These are phyloP conservation scores for Pegoplata infirma DNA, from an alignment of 2,888 invertebrate genomes.

Conservation along the genomic window DNA sequence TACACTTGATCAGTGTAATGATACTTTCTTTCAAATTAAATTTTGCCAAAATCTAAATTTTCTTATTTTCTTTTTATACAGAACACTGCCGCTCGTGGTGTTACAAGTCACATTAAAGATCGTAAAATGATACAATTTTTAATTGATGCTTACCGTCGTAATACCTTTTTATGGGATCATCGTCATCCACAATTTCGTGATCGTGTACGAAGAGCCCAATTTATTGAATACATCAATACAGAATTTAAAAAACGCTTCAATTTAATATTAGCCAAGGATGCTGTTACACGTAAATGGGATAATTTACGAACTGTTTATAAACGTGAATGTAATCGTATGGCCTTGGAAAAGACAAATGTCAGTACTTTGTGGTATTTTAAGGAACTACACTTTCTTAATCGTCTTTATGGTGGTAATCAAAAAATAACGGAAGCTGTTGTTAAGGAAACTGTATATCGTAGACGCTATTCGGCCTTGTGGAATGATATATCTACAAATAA, in stretches of 20 bases:
- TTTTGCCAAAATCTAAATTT: not conserved
- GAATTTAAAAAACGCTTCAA: slow-evolving; percentile 74
- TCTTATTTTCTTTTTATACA: slow-evolving; percentile 10
- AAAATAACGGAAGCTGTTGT: slow-evolving; percentile 72
- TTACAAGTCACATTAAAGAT: slow-evolving; percentile 74
- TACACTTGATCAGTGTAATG: too few species aligned
- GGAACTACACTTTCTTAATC: slow-evolving; percentile 73
- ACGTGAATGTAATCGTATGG: slow-evolving; percentile 75
- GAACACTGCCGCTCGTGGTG: slow-evolving; percentile 58
- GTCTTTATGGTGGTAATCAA: slow-evolving; percentile 72
- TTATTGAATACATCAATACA: slow-evolving; percentile 72
- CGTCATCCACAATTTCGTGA: slow-evolving; percentile 74
- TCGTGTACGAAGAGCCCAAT: slow-evolving; percentile 72
- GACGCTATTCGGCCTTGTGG: slow-evolving; percentile 74
- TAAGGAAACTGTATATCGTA: slow-evolving; percentile 72
- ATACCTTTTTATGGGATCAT: slow-evolving; percentile 74
- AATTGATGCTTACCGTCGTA: slow-evolving; percentile 73
- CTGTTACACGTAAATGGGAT: slow-evolving; percentile 74
- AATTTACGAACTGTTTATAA: slow-evolving; percentile 74
- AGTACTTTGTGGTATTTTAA: slow-evolving; percentile 75
- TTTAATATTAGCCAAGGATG: slow-evolving; percentile 72
- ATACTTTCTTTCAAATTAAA: too few species aligned
- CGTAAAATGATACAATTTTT: slow-evolving; percentile 75
- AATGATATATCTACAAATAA: slow-evolving; percentile 73
- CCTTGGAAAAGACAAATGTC: slow-evolving; percentile 73